Base-by-base conservation (phyloP, 2,888 invertebrate species). In the Lycophotia porphyrea region DNA sequence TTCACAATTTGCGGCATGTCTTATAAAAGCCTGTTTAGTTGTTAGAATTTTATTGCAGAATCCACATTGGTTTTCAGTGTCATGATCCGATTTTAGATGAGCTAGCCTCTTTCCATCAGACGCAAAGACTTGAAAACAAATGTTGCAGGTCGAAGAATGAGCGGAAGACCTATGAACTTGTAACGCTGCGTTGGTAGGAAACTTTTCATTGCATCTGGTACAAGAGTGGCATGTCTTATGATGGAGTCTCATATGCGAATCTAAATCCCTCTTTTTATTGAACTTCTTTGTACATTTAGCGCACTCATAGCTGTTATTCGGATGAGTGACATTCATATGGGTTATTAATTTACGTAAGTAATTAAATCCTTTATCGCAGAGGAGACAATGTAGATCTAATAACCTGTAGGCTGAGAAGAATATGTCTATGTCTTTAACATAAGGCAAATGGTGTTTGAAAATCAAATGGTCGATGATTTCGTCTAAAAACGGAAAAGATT, bases 41-140 rank as follows among this genome's bases (percentile, higher is more conserved):
- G 89, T 87, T 75, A 93, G 88, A 55, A 87, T 74, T 88, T 93
- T 93, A 1, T 87, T 79, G 80, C 95, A 95, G 71, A 94, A 92
- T 0, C 93, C 92, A 73, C 95, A 95, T 87, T 91, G 85, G 0
- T 80, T 86, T 4, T 88, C 83, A 11, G 86, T 81, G 0, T 88
- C 87, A 74, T 95, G 95, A 8, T 93, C 91, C 3, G 76, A 74
- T 84, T 94, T 95, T 89, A 95, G 93, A 81, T 96, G 95, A 31
- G 90, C 89, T 42, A 94, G 80, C 36, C 93, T 90, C 77, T 92
- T 91, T 9, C 84, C 87, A 13, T 91, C 86, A 0, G 93, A 91
- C 0, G 93, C 82, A 81, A 95, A 95, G 0, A 90, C 90, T 80
- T 90, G 87, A 13, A 93, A 93, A 75, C 95, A 95, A 18, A 95